These are phyloP conservation scores for Sterrhoptilus dennistouni DNA, from an alignment of 2,113 vertebrate genomes.

Conservation along the genomic window DNA sequence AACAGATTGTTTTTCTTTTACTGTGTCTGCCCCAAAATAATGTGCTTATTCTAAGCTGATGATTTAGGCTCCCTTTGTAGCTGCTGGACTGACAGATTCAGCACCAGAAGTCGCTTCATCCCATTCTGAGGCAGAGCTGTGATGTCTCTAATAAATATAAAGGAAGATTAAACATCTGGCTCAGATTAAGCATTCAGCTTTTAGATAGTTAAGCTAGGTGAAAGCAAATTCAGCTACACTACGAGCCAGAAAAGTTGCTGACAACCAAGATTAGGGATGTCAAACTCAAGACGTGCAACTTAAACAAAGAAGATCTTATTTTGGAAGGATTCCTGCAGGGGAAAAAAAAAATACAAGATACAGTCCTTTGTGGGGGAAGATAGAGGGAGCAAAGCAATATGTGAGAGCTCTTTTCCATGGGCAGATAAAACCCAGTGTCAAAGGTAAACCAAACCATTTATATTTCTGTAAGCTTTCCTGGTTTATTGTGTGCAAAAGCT, in stretches of 20 bases:
- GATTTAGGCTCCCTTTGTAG: not conserved
- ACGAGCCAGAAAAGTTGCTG: not conserved
- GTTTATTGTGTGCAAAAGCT: not conserved
- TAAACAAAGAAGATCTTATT: not conserved
- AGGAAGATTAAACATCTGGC: not conserved
- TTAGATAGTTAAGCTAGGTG: not conserved
- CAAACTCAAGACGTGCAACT: not conserved
- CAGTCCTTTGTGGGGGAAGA: not conserved
- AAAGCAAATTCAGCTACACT: not conserved
- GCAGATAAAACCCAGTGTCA: not conserved
- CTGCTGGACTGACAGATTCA: not conserved
- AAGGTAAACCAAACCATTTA: not conserved
- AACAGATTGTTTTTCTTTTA: not conserved
- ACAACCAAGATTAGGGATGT: not conserved
- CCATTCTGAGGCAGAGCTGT: not conserved
- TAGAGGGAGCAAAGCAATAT: not conserved
- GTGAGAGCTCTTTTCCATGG: not conserved
- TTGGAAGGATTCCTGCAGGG: not conserved
- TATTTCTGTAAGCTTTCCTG: not conserved
- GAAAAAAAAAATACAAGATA: not conserved
- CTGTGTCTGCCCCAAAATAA: not conserved
- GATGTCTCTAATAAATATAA: not conserved
- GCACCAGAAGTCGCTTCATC: not conserved
- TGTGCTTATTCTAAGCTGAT: not conserved
- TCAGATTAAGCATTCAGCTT: not conserved